phyloP scores from a whole-genome alignment of 2,888 invertebrate genomes.

The Hemaris fuciformis region DNA sequence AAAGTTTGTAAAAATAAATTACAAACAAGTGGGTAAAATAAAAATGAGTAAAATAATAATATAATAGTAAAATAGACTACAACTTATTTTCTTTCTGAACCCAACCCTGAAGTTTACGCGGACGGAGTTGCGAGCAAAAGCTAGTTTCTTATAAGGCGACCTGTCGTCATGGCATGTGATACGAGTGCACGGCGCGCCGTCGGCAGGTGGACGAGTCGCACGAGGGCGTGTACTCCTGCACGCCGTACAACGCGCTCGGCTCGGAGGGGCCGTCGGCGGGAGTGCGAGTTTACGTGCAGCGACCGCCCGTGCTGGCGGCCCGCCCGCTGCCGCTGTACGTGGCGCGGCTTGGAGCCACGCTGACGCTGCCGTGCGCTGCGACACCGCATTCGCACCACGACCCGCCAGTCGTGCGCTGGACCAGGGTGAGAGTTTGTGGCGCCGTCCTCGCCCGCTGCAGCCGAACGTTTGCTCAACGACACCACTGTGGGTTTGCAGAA shows the following conservation, averaged over 20 bases:
- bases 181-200: neutral
- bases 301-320: constrained; percentile 90
- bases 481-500: constrained; percentile 74
- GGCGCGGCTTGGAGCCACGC: constrained; percentile 88
- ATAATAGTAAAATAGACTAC: too few species aligned
- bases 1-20: too few species aligned
- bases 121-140: too few species aligned
- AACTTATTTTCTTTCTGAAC: too few species aligned
- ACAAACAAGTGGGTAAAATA: too few species aligned
- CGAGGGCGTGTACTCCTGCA: constrained; percentile 94
- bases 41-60: too few species aligned
- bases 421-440: constrained; percentile 33
- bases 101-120: too few species aligned
- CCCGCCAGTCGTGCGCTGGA: constrained; percentile 43
- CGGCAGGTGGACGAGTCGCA: constrained; percentile 89
- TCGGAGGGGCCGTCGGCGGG: constrained; percentile 91
- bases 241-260: constrained; percentile 94
- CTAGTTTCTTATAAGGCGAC: too few species aligned
- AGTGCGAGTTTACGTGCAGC: constrained; percentile 91
- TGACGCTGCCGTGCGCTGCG: constrained; percentile 92
- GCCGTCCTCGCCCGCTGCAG: neutral
- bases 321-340: constrained; percentile 93
- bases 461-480: neutral
- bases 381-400: constrained; percentile 76
- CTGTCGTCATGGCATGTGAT: neutral